These are phyloP conservation scores for Nemapogon koenigi DNA, from an alignment of 2,888 invertebrate genomes.

Conservation along the genomic window DNA sequence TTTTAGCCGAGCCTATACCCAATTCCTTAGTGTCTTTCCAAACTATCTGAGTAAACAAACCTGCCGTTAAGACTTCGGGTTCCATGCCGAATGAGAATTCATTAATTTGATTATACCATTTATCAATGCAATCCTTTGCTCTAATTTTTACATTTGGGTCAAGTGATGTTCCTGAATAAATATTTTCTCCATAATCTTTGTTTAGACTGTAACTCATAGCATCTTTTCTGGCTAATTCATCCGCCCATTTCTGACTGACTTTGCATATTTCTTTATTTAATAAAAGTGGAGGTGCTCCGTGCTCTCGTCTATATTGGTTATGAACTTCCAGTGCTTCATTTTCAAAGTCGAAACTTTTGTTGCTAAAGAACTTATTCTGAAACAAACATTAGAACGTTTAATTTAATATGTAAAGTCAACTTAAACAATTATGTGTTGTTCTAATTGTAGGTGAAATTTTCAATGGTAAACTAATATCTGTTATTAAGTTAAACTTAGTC, in stretches of 20 bases:
- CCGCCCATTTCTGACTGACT: conserved; percentile 75
- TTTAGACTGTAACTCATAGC: conserved; percentile 70
- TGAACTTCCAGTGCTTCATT: conserved; percentile 47
- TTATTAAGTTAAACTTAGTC: too few species aligned
- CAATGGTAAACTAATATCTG: too few species aligned
- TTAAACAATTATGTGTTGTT: too few species aligned
- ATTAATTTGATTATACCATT: conserved; percentile 80
- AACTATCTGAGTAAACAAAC: conserved; percentile 80
- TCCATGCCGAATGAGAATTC: conserved; percentile 72
- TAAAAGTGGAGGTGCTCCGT: conserved; percentile 50
- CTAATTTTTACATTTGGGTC: conserved; percentile 69
- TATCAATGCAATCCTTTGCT: conserved; percentile 73
- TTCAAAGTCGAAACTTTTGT: conserved; percentile 28
- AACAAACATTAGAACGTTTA: conserved; percentile 8
- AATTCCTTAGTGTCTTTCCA: conserved; percentile 79
- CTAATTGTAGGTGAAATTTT: too few species aligned
- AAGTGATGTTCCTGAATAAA: conserved; percentile 73
- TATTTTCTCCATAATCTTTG: conserved; percentile 71
- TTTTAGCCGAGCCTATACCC: conserved; percentile 78
- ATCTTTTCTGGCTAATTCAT: conserved; percentile 69
- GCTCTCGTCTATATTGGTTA: conserved; percentile 49
- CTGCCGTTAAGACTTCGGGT: conserved; percentile 68
- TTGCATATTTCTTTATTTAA: conserved; percentile 69
- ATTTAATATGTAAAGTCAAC: background rate
- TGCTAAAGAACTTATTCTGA: conserved; percentile 15